Percentiles rank a stretch among this genome's conserved stretches.
Evolutionary conservation across 2,113 vertebrate genomes (phyloP).

Genomic region (Charadrius vociferus): DNA sequence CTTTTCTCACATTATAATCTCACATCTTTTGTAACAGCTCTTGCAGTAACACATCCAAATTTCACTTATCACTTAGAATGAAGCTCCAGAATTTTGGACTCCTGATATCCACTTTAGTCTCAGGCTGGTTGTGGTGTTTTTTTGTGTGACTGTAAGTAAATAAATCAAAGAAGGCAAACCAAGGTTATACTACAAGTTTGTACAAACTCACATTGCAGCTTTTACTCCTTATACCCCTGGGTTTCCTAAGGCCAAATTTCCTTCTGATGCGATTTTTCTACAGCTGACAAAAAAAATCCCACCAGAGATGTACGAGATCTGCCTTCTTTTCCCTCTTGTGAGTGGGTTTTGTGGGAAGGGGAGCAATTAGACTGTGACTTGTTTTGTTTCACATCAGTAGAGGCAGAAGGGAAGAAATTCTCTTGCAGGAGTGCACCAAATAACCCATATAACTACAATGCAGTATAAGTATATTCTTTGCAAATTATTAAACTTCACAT

Average conservation of each 20-base stretch:
- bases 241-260: not conserved
- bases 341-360: not conserved
- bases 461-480: not conserved
- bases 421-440: not conserved
- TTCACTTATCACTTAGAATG: not conserved
- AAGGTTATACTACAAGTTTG: not conserved
- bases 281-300: not conserved
- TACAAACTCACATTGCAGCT: not conserved
- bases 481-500: not conserved
- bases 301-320: not conserved
- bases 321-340: not conserved
- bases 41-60: not conserved
- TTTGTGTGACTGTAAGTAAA: not conserved
- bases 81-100: not conserved
- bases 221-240: not conserved
- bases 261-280: not conserved
- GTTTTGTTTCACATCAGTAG: not conserved
- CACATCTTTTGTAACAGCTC: not conserved
- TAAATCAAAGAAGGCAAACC: not conserved
- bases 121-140: not conserved
- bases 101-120: not conserved
- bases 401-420: not conserved
- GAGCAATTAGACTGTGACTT: not conserved
- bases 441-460: not conserved
- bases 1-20: not conserved